These are phyloP conservation scores for Opisthograptis luteolata DNA, from an alignment of 2,888 invertebrate species.

Conservation along the genomic window DNA sequence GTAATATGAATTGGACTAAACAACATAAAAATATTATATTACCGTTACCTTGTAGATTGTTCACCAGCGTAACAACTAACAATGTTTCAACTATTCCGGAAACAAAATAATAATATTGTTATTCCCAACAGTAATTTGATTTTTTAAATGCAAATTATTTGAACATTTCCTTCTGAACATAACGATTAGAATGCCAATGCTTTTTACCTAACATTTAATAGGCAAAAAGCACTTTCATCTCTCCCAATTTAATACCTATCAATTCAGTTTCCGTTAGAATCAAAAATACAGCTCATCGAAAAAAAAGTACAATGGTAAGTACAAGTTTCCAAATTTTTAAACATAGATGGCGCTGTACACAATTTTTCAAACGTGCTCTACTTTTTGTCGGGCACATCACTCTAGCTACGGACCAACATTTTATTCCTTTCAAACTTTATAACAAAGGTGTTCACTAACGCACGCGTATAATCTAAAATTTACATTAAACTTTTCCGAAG, in stretches of 20 bases:
- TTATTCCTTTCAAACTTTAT: not conserved
- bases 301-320: not conserved
- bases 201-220: no score
- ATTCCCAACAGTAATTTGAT: constrained; percentile 21
- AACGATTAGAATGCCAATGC: constrained; percentile 7
- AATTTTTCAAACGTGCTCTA: not conserved
- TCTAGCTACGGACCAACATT: constrained; percentile 3
- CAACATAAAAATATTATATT: constrained; percentile 18
- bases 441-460: not conserved
- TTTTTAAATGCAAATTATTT: constrained; percentile 32
- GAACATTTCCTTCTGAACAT: constrained; percentile 8
- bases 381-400: not conserved
- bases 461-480: constrained; percentile 10
- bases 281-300: constrained; percentile 2
- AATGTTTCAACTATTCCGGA: not conserved
- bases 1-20: constrained; percentile 34
- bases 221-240: not conserved
- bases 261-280: constrained; percentile 9
- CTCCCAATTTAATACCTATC: not conserved
- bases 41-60: not conserved
- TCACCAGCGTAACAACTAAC: not conserved
- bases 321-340: constrained; percentile 2
- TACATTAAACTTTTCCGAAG: no score
- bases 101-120: constrained; percentile 13
- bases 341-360: not conserved